Base-by-base conservation (phyloP, 1,140 invertebrate genomes). In the Pectinophora gossypiella region DNA sequence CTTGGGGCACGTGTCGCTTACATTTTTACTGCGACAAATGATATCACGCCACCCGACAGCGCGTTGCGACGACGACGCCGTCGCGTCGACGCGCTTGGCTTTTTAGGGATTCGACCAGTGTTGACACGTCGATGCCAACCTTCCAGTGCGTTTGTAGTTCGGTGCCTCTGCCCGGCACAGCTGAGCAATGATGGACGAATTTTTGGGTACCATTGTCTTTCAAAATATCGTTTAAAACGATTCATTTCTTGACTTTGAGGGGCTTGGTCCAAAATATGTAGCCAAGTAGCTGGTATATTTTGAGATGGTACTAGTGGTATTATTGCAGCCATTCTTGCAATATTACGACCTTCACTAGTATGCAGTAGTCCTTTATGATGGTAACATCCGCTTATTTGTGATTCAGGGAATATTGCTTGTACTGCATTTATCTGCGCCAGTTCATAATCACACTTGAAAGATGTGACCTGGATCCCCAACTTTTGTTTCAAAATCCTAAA, bases 31-130 rank as follows among this genome's bases (percentile, higher is more conserved):
- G n/a, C n/a, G n/a, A n/a, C n/a, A n/a, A n/a, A n/a, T n/a, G n/a
- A n/a, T n/a, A n/a, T n/a, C n/a, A n/a, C n/a, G n/a, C n/a, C n/a
- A n/a, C n/a, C n/a, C n/a, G n/a, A n/a, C n/a, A n/a, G n/a, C n/a
- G n/a, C n/a, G n/a, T n/a, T 16, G 16, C 49, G 6, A 43, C 5
- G 16, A 43, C 40, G 40, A n/a, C 48, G 48, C 48, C 48, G 48
- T 23, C 48, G 42, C 48, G 48, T 35, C 48, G n/a, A 23, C 22
- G 10, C 4, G 22, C 22, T 10, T 4, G 45, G 45, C 4, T 19
- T 23, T 16, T 47, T 27, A 27, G 21, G 20, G 3, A 47, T 47
- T 2, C 21, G 19, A 22, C 0, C 43, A 44, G n/a, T n/a, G 10
- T 44, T 44, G 12, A 44, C 1, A 9, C 42, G 18, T 4, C 19